Evolutionary conservation across 1,140 invertebrate genomes (phyloP), one percentile per base, ranked within the genome.

Genomic region (Drosophila sucinea): DNA sequence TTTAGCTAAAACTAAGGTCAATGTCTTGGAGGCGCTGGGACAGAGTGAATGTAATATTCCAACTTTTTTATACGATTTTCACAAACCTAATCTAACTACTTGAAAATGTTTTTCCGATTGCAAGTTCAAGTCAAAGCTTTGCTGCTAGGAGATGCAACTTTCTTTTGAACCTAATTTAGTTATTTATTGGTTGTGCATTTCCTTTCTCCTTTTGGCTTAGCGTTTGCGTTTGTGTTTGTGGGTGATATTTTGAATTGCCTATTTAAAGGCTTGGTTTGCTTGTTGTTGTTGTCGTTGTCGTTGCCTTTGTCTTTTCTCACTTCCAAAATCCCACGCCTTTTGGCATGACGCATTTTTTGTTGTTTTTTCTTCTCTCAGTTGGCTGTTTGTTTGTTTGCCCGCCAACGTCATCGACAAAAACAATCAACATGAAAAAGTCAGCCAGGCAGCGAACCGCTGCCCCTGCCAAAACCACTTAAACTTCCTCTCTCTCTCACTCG

Each of bases 271-370:
- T 51, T 68, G 51, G 29, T 67, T 51, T 3, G 35, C 8, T 38
- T 38, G 35, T 8, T 17, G 17, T 17, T 17, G 17, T 17, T 17
- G 17, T 17, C 17, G 17, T 17, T 17, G 17, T 17, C 17, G 35
- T 51, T 25, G 44, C 51, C 44, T 29, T n/a, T 10, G 38, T 41
- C 35, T 41, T 10, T 4, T 55, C 44, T 38, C 57, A 17, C 40
- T 40, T 47, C 27, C 61, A 60, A 76, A 17, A 76, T 76, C 73
- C 73, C 73, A 76, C 73, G 73, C 73, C 55, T 69, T 40, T 58
- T 40, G 35, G 32, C 60, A 58, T 77, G 74, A 77, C 74, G 74
- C 73, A 77, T 70, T 61, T 23, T 63, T 68, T 4, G 27, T 25
- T 33, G 8, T 69, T 33, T 54, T 38, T 44, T 0, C 17, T 17